These are phyloP conservation scores for Antigone vipio DNA, from an alignment of 2,113 vertebrate genomes.

Conservation along the genomic window DNA sequence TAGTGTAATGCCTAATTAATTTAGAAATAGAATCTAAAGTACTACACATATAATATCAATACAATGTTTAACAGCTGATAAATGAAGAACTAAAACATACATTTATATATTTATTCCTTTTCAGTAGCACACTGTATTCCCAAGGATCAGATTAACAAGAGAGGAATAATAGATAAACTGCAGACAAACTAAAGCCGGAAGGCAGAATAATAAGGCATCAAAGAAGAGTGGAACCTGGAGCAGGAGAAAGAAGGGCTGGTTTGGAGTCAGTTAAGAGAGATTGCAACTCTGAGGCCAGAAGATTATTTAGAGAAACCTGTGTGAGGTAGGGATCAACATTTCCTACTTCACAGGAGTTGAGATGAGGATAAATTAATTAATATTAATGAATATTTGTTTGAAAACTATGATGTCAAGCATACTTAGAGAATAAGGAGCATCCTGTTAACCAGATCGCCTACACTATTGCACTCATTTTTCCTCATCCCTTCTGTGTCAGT, in stretches of 20 bases:
- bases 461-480: background rate
- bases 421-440: background rate
- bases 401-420: background rate
- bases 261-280: background rate
- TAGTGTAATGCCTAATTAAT: background rate
- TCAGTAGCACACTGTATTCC: background rate
- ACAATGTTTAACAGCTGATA: background rate
- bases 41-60: background rate
- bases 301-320: background rate
- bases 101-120: background rate
- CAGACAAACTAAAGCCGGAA: background rate
- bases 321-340: background rate
- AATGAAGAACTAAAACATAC: background rate
- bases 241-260: background rate
- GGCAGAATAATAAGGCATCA: background rate
- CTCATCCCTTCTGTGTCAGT: background rate
- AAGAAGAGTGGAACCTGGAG: background rate
- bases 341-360: background rate
- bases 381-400: background rate
- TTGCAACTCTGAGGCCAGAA: background rate
- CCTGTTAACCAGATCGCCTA: background rate
- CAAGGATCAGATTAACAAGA: background rate
- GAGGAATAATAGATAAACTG: background rate
- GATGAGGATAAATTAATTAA: background rate
- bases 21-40: background rate